Conservation (phyloP, 2,113 vertebrate species). For the Pimephales promelas region DNA sequence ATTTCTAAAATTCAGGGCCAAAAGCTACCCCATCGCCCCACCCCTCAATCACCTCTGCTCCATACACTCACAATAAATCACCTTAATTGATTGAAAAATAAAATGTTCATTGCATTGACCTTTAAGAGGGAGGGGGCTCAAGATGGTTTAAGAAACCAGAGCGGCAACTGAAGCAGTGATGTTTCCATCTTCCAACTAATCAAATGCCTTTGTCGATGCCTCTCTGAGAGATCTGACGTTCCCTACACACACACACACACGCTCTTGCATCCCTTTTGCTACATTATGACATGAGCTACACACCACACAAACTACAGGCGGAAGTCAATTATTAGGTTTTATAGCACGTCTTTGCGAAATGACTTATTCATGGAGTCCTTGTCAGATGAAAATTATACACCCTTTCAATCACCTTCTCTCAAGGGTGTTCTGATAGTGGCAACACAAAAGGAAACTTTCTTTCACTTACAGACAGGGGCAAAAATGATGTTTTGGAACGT, state of each 20-base stretch:
- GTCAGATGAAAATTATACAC: slow-evolving; percentile 63
- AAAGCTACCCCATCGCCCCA: too few species aligned
- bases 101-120: slow-evolving; percentile 64
- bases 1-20: slow-evolving; percentile 64
- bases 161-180: slow-evolving; percentile 53
- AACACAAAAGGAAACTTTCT: slow-evolving; percentile 47
- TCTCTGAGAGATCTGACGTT: slow-evolving; percentile 52
- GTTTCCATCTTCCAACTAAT: slow-evolving; percentile 63
- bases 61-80: slow-evolving; percentile 63
- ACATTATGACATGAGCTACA: slow-evolving; percentile 58
- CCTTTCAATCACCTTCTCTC: slow-evolving; percentile 49
- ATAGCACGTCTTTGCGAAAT: slow-evolving; percentile 63
- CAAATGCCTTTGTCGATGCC: slow-evolving; percentile 57
- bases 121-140: slow-evolving; percentile 45
- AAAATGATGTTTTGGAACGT: slow-evolving; percentile 1
- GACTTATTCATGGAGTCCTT: slow-evolving; percentile 67
- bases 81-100: slow-evolving; percentile 62
- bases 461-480: slow-evolving; percentile 12
- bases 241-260: slow-evolving; percentile 41
- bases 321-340: slow-evolving; percentile 67
- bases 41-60: background rate
- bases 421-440: slow-evolving; percentile 62
- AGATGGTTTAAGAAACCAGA: slow-evolving; percentile 52
- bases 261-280: slow-evolving; percentile 53
- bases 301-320: slow-evolving; percentile 49